phyloP scores from a whole-genome alignment of 2,888 invertebrate species.

The Drosophila koepferae region DNA sequence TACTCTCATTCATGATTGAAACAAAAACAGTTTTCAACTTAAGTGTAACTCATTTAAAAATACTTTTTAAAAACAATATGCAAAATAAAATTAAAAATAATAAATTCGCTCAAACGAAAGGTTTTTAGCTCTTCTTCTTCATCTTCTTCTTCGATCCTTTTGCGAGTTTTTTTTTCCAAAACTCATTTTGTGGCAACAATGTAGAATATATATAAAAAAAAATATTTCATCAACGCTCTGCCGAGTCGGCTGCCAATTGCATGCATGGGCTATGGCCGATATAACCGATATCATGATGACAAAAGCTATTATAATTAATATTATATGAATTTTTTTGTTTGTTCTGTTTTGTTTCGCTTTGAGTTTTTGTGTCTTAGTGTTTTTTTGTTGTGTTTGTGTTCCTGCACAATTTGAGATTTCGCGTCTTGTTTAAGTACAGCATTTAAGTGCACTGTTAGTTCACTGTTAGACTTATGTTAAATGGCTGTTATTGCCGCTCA shows the following conservation, averaged over 20 bases:
- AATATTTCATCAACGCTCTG: conserved; percentile 53
- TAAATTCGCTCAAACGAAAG: conserved; percentile 80
- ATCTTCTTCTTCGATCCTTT: conserved; percentile 4
- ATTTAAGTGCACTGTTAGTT: conserved; percentile 78
- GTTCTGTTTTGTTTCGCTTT: conserved; percentile 8
- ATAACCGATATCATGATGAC: conserved; percentile 1
- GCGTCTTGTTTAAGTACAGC: conserved; percentile 74
- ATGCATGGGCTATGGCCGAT: neutral
- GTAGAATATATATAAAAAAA: conserved; percentile 63
- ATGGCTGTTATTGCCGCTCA: conserved; percentile 28
- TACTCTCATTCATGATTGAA: conserved; percentile 22
- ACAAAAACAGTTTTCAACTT: conserved; percentile 42
- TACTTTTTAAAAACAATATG: conserved; percentile 45
- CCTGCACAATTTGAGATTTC: conserved; percentile 74
- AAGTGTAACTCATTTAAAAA: conserved; percentile 40
- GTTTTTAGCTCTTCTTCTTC: conserved; percentile 36
- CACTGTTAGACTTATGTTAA: conserved; percentile 43
- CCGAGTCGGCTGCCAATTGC: conserved; percentile 26
- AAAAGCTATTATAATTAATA: conserved; percentile 6
- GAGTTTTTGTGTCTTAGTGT: conserved; percentile 14
- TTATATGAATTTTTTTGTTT: neutral
- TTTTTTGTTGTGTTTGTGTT: conserved; percentile 58
- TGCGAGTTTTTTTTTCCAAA: neutral
- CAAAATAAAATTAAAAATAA: conserved; percentile 53
- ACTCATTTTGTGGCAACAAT: conserved; percentile 18